phyloP scores from a whole-genome alignment of 2,113 vertebrate species.

The Clarias batrachus region DNA sequence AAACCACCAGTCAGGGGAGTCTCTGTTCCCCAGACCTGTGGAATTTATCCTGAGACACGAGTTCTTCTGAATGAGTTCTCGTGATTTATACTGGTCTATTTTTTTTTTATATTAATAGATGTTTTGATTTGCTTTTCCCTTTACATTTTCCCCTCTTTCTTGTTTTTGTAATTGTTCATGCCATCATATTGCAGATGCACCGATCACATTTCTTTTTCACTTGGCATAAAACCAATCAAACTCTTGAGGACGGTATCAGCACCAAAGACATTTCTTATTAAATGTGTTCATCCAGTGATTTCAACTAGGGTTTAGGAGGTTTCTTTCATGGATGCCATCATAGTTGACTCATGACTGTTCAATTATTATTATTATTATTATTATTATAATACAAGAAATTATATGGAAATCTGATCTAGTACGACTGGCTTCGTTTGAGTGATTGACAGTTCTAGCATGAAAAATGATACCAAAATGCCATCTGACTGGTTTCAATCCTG shows the following conservation, averaged over 20 bases:
- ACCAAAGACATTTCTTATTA: not conserved
- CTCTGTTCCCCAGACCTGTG: not conserved
- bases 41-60: not conserved
- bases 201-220: not conserved
- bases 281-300: not conserved
- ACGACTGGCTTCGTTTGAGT: not conserved
- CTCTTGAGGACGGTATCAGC: not conserved
- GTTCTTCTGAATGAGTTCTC: not conserved
- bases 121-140: not conserved
- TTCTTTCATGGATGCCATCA: not conserved
- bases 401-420: not conserved
- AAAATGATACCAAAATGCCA: not conserved
- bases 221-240: not conserved
- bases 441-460: not conserved
- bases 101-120: not conserved
- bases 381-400: not conserved
- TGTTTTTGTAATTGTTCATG: constrained; percentile 22
- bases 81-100: not conserved
- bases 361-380: too few species aligned
- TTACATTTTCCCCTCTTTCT: not conserved
- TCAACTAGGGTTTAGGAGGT: not conserved
- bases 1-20: not conserved
- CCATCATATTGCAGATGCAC: constrained; percentile 15
- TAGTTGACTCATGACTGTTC: not conserved
- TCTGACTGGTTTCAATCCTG: not conserved